Base-by-base conservation (phyloP, 1,140 invertebrate species). In the Conus ventricosus region DNA sequence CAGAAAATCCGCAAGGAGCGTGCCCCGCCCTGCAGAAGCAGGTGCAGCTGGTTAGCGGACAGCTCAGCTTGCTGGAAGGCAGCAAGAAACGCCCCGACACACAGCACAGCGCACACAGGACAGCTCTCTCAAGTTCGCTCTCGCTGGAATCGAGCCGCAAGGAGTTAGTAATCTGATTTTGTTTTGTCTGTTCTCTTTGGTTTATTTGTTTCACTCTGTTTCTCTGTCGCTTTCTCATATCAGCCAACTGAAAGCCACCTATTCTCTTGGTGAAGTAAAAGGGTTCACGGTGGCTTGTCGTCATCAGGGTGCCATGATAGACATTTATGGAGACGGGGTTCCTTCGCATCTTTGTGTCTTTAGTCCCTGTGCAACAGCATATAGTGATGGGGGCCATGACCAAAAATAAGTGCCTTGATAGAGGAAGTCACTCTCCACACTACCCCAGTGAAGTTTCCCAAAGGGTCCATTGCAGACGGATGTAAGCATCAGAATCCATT, bases 51-150 rank as follows among this genome's bases (percentile, higher is more conserved):
- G 89, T 94, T 8, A 93, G 92, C 84, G 92, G 93, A 15, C 92
- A 93, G 88, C 87, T 94, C 71, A 84, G 90, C 8, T 88, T 94
- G 81, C 89, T 93, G n/a, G 93, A 94, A 84, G 91, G 92, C 55
- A 93, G 92, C 91, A 94, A 94, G 82, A 93, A 93, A 88, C 88
- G 93, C 54, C 83, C 91, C 10, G 93, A 93, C 51, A 92, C 75
- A 90, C 91, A 1, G 90, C 92, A 5, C 91, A 92, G 80, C 91
- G 92, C 71, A 75, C 91, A 53, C 91, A 91, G 80, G 78, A 87
- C 51, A 93, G 83, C 92, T 93, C 20, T 87, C 91, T 5, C 89
- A 92, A 55, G 87, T 92, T 5, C 87, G 91, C 71, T 87, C 92
- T 39, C 71, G 78, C 57, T 85, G 75, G 67, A 84, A 23, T 51